Conservation (phyloP, 2,113 vertebrate genomes). For the Haemorhous mexicanus region DNA sequence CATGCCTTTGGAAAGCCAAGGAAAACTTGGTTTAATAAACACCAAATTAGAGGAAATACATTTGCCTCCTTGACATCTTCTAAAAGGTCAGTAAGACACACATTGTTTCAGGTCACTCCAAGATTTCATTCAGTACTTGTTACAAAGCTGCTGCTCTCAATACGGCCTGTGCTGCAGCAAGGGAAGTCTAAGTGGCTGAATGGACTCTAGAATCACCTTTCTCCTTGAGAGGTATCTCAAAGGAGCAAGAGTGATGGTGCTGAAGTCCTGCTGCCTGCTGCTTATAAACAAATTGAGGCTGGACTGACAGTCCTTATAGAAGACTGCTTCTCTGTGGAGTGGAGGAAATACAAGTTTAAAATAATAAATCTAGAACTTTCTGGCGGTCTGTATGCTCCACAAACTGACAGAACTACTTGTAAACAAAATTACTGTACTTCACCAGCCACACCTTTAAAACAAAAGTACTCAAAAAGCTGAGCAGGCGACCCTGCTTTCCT, state of each 20-base stretch:
- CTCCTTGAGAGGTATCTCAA: neutral
- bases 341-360: neutral
- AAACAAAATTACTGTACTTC: neutral
- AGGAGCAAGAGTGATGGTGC: neutral
- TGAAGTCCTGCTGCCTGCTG: neutral
- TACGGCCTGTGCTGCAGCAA: neutral
- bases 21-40: neutral
- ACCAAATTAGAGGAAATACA: neutral
- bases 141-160: neutral
- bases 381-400: neutral
- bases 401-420: neutral
- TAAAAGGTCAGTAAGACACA: neutral
- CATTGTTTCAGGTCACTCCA: neutral
- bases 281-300: neutral
- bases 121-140: neutral
- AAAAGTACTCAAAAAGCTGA: neutral
- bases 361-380: neutral
- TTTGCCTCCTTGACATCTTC: neutral
- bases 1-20: neutral
- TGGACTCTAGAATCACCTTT: neutral
- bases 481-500: neutral
- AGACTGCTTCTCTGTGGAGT: neutral
- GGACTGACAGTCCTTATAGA: neutral
- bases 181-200: neutral
- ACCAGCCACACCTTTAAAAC: neutral